Conservation (phyloP, 2,113 vertebrate genomes). For the Salminus brasiliensis region DNA sequence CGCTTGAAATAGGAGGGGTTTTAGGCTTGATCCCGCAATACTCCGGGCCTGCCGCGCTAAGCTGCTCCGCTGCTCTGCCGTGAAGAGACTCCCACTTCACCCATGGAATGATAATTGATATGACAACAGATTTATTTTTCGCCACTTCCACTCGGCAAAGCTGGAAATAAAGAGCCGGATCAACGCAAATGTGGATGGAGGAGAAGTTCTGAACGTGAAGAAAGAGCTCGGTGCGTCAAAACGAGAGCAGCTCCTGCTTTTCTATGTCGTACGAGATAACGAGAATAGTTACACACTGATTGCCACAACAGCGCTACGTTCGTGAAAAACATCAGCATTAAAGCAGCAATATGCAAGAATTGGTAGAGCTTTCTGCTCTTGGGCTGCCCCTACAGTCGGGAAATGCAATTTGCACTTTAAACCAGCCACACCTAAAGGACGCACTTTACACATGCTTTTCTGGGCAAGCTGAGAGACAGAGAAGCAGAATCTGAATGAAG, state of each 20-base stretch:
- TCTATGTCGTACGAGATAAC: conserved; percentile 16
- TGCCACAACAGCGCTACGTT: neutral
- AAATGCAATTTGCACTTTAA: too few relatives aligned
- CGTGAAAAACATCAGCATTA: neutral
- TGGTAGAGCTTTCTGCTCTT: too few relatives aligned
- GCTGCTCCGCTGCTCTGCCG: conserved; percentile 76
- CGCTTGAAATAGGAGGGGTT: conserved; percentile 67
- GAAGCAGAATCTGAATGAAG: too few relatives aligned
- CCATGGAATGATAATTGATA: conserved; percentile 76
- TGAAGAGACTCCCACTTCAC: conserved; percentile 74
- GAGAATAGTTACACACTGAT: neutral
- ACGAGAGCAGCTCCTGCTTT: neutral
- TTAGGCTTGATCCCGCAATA: conserved; percentile 70
- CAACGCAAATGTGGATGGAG: neutral
- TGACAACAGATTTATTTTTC: conserved; percentile 76
- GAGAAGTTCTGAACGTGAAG: neutral
- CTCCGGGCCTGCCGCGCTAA: conserved; percentile 70
- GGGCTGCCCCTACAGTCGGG: too few relatives aligned
- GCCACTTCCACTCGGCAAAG: neutral
- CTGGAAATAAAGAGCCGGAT: conserved; percentile 30
- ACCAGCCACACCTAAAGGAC: too few relatives aligned
- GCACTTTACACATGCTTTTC: too few relatives aligned
- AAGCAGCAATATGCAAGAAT: too few relatives aligned
- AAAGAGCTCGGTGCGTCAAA: neutral
- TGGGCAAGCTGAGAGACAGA: too few relatives aligned